Conservation (phyloP, 2,113 vertebrate genomes). For the Paramormyrops kingsleyae region DNA sequence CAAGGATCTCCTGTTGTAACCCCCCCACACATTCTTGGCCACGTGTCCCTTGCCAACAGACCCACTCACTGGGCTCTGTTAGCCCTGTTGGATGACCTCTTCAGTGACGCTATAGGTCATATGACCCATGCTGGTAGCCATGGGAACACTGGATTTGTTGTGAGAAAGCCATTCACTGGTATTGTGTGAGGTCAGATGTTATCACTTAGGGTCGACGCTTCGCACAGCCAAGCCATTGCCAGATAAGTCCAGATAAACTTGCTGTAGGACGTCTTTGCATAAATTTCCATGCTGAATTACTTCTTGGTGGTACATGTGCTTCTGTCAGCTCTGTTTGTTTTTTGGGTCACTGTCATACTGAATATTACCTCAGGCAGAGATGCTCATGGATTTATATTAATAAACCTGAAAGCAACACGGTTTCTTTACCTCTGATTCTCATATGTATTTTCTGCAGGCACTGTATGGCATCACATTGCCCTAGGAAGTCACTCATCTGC, state of each 20-base stretch:
- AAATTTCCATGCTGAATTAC: not conserved
- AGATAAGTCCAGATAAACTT: not conserved
- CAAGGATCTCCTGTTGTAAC: not conserved
- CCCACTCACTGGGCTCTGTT: not conserved
- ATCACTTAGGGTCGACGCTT: not conserved
- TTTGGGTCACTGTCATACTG: not conserved
- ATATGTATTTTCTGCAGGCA: not conserved
- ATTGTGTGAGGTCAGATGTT: not conserved
- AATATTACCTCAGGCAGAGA: not conserved
- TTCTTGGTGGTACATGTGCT: not conserved
- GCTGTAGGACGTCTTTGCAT: not conserved
- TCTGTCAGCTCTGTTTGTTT: not conserved
- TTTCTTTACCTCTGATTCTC: not conserved
- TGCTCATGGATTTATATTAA: not conserved
- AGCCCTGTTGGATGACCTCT: not conserved
- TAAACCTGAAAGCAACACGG: not conserved
- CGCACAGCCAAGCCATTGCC: not conserved
- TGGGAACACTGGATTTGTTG: not conserved
- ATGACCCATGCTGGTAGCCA: not conserved
- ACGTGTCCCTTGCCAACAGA: not conserved
- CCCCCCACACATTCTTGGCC: not conserved
- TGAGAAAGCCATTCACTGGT: not conserved
- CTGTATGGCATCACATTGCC: not conserved
- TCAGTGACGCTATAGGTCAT: not conserved
- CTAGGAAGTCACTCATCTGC: not conserved